Conservation (phyloP, 2,888 invertebrate genomes). For the Lagria hirta region DNA sequence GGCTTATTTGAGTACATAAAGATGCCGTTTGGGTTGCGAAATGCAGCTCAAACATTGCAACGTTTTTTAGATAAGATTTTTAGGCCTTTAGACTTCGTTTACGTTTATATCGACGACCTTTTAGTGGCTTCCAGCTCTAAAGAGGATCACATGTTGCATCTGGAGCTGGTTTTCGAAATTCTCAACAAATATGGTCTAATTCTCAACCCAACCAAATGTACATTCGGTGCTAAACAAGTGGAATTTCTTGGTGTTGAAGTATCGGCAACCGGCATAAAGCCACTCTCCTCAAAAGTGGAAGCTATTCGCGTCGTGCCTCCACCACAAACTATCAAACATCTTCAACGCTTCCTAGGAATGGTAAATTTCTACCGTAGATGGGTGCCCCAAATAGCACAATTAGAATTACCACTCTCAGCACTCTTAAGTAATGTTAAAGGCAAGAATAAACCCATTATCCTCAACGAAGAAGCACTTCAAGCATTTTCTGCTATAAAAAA, state of each 20-base stretch:
- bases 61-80: slow-evolving; percentile 17
- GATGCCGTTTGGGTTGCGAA: slow-evolving; percentile 19
- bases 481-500: too few relatives aligned
- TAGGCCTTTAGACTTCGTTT: slow-evolving; percentile 8
- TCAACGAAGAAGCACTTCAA: too few relatives aligned
- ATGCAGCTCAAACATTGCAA: slow-evolving; percentile 24
- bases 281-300: not conserved
- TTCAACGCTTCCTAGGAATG: not conserved
- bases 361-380: not conserved
- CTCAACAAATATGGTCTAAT: slow-evolving; percentile 31
- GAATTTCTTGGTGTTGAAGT: slow-evolving; percentile 36
- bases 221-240: slow-evolving; percentile 31
- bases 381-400: not conserved
- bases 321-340: not conserved
- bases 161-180: slow-evolving; percentile 24
- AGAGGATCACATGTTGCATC: slow-evolving; percentile 11
- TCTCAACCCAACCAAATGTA: slow-evolving; percentile 39
- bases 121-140: slow-evolving; percentile 6
- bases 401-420: too few relatives aligned
- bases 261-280: not conserved
- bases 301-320: not conserved
- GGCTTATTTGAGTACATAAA: slow-evolving; percentile 20
- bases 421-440: too few relatives aligned
- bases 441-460: too few relatives aligned
- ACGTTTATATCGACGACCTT: slow-evolving; percentile 17